Conservation (phyloP, 1,140 invertebrate species). For the Procambarus clarkii region DNA sequence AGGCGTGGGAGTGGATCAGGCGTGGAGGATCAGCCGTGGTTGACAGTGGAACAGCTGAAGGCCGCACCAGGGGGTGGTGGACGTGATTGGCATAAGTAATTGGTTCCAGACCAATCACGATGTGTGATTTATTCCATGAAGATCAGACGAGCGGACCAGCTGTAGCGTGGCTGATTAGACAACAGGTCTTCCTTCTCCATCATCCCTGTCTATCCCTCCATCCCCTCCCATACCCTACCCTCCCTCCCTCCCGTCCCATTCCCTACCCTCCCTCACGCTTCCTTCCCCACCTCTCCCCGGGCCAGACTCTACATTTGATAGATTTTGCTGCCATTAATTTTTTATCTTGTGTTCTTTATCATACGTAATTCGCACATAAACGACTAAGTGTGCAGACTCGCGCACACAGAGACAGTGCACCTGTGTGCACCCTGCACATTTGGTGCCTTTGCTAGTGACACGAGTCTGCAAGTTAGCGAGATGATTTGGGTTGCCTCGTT, state of each 20-base stretch:
- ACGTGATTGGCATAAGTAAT: constrained; percentile 12
- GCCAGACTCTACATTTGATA: too few relatives aligned
- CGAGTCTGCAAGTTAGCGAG: too few relatives aligned
- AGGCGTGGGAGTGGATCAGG: too few relatives aligned
- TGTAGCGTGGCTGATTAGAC: not conserved
- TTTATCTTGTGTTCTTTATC: too few relatives aligned
- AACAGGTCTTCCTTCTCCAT: not conserved
- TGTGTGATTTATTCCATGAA: constrained; percentile 4
- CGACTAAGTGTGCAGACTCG: too few relatives aligned
- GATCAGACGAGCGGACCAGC: not conserved
- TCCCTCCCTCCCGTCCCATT: not conserved
- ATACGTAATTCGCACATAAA: too few relatives aligned
- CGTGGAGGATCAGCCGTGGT: too few relatives aligned
- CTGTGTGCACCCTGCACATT: too few relatives aligned
- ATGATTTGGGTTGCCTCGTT: too few relatives aligned
- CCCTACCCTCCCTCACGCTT: not conserved
- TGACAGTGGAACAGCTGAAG: not conserved
- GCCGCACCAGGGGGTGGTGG: not conserved
- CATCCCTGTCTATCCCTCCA: not conserved
- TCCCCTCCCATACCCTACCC: not conserved
- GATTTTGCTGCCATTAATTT: too few relatives aligned
- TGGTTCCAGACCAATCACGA: not conserved
- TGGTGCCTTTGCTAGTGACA: too few relatives aligned
- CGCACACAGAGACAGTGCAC: too few relatives aligned
- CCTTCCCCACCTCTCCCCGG: not conserved